These are phyloP conservation scores for Carposina sasakii DNA, from an alignment of 1,140 invertebrate genomes.

Conservation along the genomic window DNA sequence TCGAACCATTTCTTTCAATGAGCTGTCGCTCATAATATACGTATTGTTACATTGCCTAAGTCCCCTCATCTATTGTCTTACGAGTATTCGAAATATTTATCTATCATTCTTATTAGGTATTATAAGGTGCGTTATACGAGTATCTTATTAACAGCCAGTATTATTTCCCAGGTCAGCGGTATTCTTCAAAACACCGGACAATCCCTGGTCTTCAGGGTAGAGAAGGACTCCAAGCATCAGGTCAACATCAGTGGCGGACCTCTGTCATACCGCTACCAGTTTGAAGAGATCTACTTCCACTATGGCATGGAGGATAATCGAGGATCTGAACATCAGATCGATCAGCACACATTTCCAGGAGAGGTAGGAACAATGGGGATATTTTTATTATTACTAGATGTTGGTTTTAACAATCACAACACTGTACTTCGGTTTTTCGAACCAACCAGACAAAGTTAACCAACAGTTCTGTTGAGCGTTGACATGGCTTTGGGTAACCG, in stretches of 20 bases:
- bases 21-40: too few species aligned
- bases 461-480: too few species aligned
- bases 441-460: too few species aligned
- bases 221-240: slow-evolving; percentile 87
- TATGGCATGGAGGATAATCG: slow-evolving; percentile 89
- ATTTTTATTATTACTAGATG: too few species aligned
- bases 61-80: too few species aligned
- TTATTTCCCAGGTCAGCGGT: slow-evolving; percentile 83
- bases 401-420: slow-evolving; percentile 5
- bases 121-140: too few species aligned
- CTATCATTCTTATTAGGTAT: too few species aligned
- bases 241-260: slow-evolving; percentile 97
- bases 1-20: too few species aligned
- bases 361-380: slow-evolving; percentile 82
- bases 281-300: slow-evolving; percentile 96
- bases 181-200: slow-evolving; percentile 92
- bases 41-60: too few species aligned
- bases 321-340: slow-evolving; percentile 95
- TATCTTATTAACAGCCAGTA: background rate
- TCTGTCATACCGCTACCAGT: slow-evolving; percentile 94
- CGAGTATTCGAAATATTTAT: too few species aligned
- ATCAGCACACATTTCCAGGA: slow-evolving; percentile 93
- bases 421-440: too few species aligned
- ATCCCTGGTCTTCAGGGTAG: slow-evolving; percentile 90
- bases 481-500: too few species aligned